Conservation (phyloP, 2,113 vertebrate genomes). For the Nothobranchius kuhntae region DNA sequence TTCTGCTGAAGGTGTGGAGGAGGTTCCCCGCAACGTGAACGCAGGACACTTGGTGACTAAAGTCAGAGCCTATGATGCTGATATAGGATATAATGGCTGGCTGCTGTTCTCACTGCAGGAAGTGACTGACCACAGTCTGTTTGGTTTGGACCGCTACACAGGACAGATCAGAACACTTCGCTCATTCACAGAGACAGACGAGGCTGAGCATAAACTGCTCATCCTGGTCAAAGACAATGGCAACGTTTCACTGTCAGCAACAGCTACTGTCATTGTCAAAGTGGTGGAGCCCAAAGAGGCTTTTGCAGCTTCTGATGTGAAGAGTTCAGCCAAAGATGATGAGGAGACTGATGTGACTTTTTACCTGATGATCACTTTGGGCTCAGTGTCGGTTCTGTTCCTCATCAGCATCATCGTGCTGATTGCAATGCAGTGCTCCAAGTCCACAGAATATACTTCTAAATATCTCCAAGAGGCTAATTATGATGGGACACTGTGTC, state of each 20-base stretch:
- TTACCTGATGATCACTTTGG: slow-evolving; percentile 23
- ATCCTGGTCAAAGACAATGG: slow-evolving; percentile 29
- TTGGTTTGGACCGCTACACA: slow-evolving; percentile 9
- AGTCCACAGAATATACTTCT: slow-evolving; percentile 20
- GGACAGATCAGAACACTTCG: slow-evolving; percentile 31
- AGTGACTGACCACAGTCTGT: slow-evolving; percentile 4
- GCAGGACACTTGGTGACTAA: slow-evolving; percentile 67
- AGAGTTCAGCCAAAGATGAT: neutral
- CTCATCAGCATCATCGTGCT: slow-evolving; percentile 31
- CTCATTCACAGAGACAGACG: slow-evolving; percentile 29
- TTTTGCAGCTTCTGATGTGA: slow-evolving; percentile 17
- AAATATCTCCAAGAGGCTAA: slow-evolving; percentile 41
- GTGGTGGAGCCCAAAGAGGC: slow-evolving; percentile 22
- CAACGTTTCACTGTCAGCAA: slow-evolving; percentile 24
- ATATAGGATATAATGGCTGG: slow-evolving; percentile 64
- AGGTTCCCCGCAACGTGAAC: slow-evolving; percentile 61
- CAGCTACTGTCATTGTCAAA: slow-evolving; percentile 26
- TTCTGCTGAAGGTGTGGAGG: slow-evolving; percentile 59
- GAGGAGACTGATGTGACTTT: neutral
- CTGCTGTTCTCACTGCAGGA: neutral
- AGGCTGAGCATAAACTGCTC: neutral
- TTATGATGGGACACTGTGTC: slow-evolving; percentile 28
- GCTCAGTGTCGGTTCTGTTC: slow-evolving; percentile 12
- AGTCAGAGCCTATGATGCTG: slow-evolving; percentile 67
- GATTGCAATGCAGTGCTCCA: slow-evolving; percentile 46